A percentile compares a stretch with the other conserved stretches of the same genome.
phyloP scores from a whole-genome alignment of 2,113 vertebrate genomes.

The Montifringilla adamsi region DNA sequence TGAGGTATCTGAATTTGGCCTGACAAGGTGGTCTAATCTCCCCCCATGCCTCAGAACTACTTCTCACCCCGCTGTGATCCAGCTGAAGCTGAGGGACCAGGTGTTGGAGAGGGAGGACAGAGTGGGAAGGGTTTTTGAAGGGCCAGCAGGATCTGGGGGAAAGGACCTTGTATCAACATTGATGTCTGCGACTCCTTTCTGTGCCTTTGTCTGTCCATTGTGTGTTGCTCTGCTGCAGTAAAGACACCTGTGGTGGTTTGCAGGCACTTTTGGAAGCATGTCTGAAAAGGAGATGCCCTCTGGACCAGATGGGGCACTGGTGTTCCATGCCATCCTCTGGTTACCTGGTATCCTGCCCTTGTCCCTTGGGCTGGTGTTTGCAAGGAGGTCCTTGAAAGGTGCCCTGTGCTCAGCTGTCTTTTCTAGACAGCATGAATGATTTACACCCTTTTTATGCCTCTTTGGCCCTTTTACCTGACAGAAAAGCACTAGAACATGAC shows the following conservation, averaged over 20 bases:
- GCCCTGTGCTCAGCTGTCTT: background rate
- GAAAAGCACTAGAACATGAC: background rate
- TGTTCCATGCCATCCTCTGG: background rate
- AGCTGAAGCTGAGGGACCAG: background rate
- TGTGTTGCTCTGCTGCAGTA: background rate
- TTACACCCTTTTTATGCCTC: background rate
- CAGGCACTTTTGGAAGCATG: background rate
- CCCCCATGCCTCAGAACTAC: background rate
- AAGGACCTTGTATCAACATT: background rate
- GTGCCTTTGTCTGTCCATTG: background rate
- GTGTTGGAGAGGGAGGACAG: background rate
- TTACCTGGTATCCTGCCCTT: background rate
- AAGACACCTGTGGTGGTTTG: background rate
- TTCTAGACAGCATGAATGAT: background rate
- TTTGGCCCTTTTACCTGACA: background rate
- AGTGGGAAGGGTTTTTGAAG: background rate
- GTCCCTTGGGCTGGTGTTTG: background rate
- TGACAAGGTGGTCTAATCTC: background rate
- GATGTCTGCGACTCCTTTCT: background rate
- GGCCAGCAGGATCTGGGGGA: accelerated
- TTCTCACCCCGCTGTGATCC: accelerated
- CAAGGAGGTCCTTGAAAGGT: background rate
- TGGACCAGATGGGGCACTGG: background rate
- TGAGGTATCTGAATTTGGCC: background rate
- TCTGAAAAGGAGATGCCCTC: background rate